Evolutionary conservation across 2,797 vertebrate species (phyloP), one percentile per base, ranked within the genome.

Genomic region (Nyctalus aviator): DNA sequence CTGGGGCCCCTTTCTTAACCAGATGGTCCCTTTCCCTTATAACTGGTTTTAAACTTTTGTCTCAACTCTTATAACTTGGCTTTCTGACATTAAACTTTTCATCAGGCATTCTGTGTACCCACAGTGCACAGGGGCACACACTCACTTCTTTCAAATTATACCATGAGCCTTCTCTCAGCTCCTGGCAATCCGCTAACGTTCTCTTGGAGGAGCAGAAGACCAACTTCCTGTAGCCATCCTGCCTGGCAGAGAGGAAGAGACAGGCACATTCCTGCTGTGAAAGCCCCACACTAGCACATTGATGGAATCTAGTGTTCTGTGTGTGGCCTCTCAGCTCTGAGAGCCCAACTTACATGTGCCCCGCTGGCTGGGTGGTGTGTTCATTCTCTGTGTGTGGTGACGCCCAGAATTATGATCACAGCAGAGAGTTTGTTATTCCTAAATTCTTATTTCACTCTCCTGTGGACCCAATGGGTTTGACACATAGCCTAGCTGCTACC

Each of bases 271-370:
- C 30, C 59, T 14, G 12, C 23, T 15, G 30, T 32, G 23, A 48
- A 48, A 83, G 44, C 41, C 79, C 59, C 13, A 83, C 12, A 23
- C 30, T 9, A 32, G 32, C 30, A 15, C 79, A 10, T 5, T 32
- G 57, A 14, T 0, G 0, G 13, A 4, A 35, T 4, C 4, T 4
- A 23, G 15, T 2, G 3, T 50, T 32, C 27, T 3, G 0, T 0
- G 9, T 6, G 10, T 2, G 23, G 9, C 17, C 10, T 7, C 8
- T 35, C 2, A 2, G 55, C 18, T 13, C 62, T 30, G 5, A 14
- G 27, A 14, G 4, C 8, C 32, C 55, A 23, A 30, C 25, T 25
- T 30, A 21, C 53, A 0, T 13, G 66, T 4, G 3, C 14, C 37
- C 25, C 9, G 0, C 23, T 23, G n/a, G 44, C 55, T 53, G 41